These are phyloP conservation scores for Paralichthys olivaceus DNA, from an alignment of 2,113 vertebrate genomes.

Conservation along the genomic window DNA sequence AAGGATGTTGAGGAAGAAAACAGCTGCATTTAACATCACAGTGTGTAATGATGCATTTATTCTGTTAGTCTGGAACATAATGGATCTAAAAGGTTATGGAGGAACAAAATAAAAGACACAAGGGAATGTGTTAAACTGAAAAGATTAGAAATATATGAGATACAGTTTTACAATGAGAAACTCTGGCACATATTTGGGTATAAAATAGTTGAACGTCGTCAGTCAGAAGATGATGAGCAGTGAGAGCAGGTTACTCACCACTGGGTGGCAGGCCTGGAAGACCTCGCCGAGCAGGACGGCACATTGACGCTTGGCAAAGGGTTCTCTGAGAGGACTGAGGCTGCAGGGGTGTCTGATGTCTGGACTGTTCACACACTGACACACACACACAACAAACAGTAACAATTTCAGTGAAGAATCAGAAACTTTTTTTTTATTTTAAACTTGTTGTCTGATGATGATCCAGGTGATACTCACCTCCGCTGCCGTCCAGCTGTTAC, in stretches of 20 bases:
- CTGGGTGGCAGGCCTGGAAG: slow-evolving; percentile 94
- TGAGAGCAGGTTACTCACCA: slow-evolving; percentile 85
- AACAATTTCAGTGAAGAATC: too few species aligned
- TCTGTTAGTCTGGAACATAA: background rate
- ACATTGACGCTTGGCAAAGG: slow-evolving; percentile 94
- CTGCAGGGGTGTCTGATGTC: slow-evolving; percentile 92
- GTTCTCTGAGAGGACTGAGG: slow-evolving; percentile 91
- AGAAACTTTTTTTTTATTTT: too few species aligned
- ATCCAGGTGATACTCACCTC: slow-evolving; percentile 81
- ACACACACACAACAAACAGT: slow-evolving; percentile 31
- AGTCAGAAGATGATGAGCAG: background rate
- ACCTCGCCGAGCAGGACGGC: slow-evolving; percentile 89
- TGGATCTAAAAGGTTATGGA: background rate
- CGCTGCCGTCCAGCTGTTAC: slow-evolving; percentile 91
- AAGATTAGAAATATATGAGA: too few species aligned
- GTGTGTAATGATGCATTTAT: background rate
- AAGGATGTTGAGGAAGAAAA: too few species aligned
- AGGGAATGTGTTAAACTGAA: background rate
- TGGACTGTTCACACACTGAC: slow-evolving; percentile 91
- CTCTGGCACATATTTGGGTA: too few species aligned
- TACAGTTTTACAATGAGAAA: too few species aligned
- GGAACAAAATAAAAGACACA: background rate
- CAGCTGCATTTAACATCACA: too few species aligned
- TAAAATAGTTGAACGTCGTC: too few species aligned
- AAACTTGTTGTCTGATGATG: background rate